Conservation (phyloP, 2,888 invertebrate species). For the Brachyptera putata region DNA sequence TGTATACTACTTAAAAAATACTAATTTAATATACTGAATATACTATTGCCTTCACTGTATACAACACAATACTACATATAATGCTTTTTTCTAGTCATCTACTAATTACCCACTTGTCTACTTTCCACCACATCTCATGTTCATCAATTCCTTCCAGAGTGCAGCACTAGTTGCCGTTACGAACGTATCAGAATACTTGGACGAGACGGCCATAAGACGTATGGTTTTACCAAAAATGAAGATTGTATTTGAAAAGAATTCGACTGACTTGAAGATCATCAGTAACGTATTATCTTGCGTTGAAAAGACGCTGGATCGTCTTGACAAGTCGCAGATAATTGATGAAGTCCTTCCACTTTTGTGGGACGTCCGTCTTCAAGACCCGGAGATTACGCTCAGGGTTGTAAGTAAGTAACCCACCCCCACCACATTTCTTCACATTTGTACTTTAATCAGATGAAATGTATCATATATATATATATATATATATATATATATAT, state of each 20-base stretch:
- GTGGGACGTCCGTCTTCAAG: conserved; percentile 77
- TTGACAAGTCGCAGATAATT: conserved; percentile 82
- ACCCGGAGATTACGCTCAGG: conserved; percentile 83
- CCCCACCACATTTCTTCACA: too few relatives aligned
- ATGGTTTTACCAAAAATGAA: conserved; percentile 82
- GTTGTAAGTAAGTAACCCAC: conserved; percentile 88
- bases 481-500: too few relatives aligned
- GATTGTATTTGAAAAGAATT: conserved; percentile 72
- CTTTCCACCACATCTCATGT: too few relatives aligned
- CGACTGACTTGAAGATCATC: conserved; percentile 73
- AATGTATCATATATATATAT: background rate
- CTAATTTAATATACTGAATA: too few relatives aligned
- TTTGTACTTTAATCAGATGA: too few relatives aligned
- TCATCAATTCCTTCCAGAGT: conserved; percentile 61
- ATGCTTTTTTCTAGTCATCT: too few relatives aligned
- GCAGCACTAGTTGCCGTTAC: conserved; percentile 84
- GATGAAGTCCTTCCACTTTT: conserved; percentile 88
- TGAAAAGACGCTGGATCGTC: conserved; percentile 74
- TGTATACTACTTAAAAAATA: too few relatives aligned
- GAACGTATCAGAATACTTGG: conserved; percentile 77
- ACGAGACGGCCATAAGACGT: conserved; percentile 72
- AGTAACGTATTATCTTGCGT: conserved; percentile 73
- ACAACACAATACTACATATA: too few relatives aligned
- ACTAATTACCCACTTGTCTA: too few relatives aligned
- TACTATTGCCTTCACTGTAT: too few relatives aligned